phyloP scores from a whole-genome alignment of 2,113 vertebrate genomes.

The Semnopithecus entellus region DNA sequence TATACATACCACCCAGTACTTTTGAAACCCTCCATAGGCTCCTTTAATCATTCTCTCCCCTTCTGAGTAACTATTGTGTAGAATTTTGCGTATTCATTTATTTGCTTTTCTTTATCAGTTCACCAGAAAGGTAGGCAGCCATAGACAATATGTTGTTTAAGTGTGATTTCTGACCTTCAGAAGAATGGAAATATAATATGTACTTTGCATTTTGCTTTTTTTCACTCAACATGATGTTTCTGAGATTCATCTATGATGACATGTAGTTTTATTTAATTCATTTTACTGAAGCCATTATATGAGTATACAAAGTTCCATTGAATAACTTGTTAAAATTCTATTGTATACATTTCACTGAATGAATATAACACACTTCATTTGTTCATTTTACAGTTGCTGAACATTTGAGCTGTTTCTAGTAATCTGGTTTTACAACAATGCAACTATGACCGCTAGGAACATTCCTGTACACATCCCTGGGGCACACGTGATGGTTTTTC shows the following conservation, averaged over 20 bases:
- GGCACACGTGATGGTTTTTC: neutral
- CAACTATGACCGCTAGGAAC: neutral
- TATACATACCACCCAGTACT: neutral
- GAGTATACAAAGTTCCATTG: neutral
- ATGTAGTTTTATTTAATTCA: neutral
- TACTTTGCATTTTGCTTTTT: neutral
- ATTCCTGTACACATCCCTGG: neutral
- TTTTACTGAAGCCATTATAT: neutral
- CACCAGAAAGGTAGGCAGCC: neutral
- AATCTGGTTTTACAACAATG: neutral
- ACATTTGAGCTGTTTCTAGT: neutral
- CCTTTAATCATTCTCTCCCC: neutral
- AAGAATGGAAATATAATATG: neutral
- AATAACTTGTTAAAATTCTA: neutral
- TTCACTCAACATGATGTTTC: neutral
- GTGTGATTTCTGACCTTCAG: neutral
- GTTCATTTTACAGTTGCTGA: neutral
- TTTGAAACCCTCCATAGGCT: neutral
- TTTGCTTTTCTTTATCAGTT: neutral
- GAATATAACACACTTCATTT: neutral
- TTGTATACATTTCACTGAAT: neutral
- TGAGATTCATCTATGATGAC: neutral
- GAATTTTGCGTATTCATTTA: neutral
- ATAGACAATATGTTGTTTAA: neutral
- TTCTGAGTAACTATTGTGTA: neutral